Evolutionary conservation across 1,140 invertebrate genomes (phyloP), one percentile per base, ranked within the genome.

Genomic region (Aphaenogaster ashmeadi): DNA sequence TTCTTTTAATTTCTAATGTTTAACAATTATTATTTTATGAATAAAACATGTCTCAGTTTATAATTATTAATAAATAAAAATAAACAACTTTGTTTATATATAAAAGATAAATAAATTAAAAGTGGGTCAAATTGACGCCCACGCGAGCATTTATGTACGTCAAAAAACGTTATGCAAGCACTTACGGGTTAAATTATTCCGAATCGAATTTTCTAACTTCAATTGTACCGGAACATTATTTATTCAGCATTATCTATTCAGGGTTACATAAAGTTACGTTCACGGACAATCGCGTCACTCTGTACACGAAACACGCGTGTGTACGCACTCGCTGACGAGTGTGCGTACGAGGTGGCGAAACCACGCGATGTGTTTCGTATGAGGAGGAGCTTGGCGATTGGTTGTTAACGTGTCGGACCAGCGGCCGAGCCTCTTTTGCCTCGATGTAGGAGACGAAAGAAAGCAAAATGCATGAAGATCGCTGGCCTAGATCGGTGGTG

Each of bases 301-400:
- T 79, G n/a, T 44, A 56, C 1, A 52, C 9, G 11, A 41, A 44
- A 18, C 27, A 15, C 33, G 3, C 4, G 41, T 7, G 50, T 18
- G 6, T 47, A 11, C 18, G 18, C 44, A 36, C 6, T 44, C 13
- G 58, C 52, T 56, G 85, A 75, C n/a, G 62, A 33, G 47, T 52
- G 56, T 33, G 36, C 21, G 21, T 71, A 18, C 21, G 18, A 60
- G 33, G 38, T 69, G 62, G 52, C 77, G 79, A 91, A 88, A 90
- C 88, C 92, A 64, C 81, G 89, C 85, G 81, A 90, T 69, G 52
- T 86, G 77, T 92, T 90, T 91, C 87, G 41, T 44, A 62, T 13
- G 18, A 86, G 9, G 8, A 33, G 33, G 21, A 36, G 36, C 47
- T 13, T 18, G 72, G 67, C 60, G 77, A 93, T 93, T 93, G 92